phyloP scores from a whole-genome alignment of 2,888 invertebrate genomes.

The Acrocyrtus sp. region DNA sequence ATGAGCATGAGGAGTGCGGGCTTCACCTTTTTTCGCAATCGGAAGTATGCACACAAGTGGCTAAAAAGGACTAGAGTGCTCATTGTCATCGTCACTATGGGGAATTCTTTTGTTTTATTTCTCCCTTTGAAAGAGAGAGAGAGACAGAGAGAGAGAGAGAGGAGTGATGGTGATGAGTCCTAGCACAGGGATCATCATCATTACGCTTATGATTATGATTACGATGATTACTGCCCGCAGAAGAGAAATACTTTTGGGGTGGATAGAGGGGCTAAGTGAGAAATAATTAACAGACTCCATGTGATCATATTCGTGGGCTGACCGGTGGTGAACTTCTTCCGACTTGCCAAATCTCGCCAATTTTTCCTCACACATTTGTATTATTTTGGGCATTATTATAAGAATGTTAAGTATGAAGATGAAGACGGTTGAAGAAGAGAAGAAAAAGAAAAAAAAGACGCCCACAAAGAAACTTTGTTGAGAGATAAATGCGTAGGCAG shows the following conservation, averaged over 20 bases:
- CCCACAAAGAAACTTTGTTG: conserved; percentile 58
- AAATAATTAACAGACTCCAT: conserved; percentile 55
- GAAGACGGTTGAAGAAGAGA: background rate
- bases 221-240: conserved; percentile 22
- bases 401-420: conserved; percentile 62
- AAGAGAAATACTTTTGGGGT: conserved; percentile 1
- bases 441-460: conserved; percentile 51
- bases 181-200: conserved; percentile 1
- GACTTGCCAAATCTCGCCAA: conserved; percentile 61
- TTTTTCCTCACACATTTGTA: conserved; percentile 58
- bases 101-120: background rate
- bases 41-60: background rate
- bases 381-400: conserved; percentile 64
- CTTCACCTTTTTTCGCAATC: background rate
- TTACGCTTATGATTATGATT: conserved; percentile 14
- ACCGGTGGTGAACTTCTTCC: conserved; percentile 57
- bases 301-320: conserved; percentile 41
- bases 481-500: conserved; percentile 62
- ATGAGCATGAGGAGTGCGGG: too few relatives aligned
- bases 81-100: background rate
- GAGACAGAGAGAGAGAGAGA: too few relatives aligned
- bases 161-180: too few relatives aligned
- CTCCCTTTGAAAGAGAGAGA: too few relatives aligned
- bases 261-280: conserved; percentile 52
- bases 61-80: background rate